Percentiles rank a stretch among this genome's conserved stretches.
phyloP scores from a whole-genome alignment of 2,888 invertebrate species.

The Thymelicus acteon region DNA sequence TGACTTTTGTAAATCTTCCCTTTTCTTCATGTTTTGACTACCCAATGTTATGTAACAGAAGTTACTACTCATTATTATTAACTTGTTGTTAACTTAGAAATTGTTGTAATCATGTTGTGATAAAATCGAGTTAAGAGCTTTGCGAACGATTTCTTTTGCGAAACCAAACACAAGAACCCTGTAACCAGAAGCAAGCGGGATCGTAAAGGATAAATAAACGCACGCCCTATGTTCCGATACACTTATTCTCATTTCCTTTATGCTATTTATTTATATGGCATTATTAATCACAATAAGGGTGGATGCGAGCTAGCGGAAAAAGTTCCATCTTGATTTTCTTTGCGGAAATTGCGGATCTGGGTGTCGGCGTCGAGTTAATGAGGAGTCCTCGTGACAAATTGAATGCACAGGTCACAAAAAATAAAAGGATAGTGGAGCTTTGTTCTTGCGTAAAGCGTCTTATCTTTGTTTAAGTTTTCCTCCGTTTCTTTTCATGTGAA shows the following conservation, averaged over 20 bases:
- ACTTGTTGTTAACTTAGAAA: too few relatives aligned
- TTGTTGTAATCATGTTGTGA: too few relatives aligned
- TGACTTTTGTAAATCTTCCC: too few relatives aligned
- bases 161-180: too few relatives aligned
- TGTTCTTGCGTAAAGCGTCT: slow-evolving; percentile 33
- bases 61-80: too few relatives aligned
- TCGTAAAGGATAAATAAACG: slow-evolving; percentile 23
- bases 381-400: slow-evolving; percentile 37
- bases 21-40: too few relatives aligned
- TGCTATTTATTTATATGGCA: slow-evolving; percentile 35
- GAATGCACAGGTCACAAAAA: slow-evolving; percentile 38
- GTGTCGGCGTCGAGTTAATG: slow-evolving; percentile 38
- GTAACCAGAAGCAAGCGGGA: too few relatives aligned
- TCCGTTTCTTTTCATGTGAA: slow-evolving; percentile 4
- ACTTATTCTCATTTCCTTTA: slow-evolving; percentile 34
- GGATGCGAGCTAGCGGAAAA: slow-evolving; percentile 36
- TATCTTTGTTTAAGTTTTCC: slow-evolving; percentile 27
- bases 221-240: slow-evolving; percentile 21
- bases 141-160: too few relatives aligned
- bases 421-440: slow-evolving; percentile 33
- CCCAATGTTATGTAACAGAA: too few relatives aligned
- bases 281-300: slow-evolving; percentile 38
- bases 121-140: too few relatives aligned
- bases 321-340: slow-evolving; percentile 36
- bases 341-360: slow-evolving; percentile 38